phyloP scores from a whole-genome alignment of 2,797 vertebrate genomes.

The Enteromius viviparus region DNA sequence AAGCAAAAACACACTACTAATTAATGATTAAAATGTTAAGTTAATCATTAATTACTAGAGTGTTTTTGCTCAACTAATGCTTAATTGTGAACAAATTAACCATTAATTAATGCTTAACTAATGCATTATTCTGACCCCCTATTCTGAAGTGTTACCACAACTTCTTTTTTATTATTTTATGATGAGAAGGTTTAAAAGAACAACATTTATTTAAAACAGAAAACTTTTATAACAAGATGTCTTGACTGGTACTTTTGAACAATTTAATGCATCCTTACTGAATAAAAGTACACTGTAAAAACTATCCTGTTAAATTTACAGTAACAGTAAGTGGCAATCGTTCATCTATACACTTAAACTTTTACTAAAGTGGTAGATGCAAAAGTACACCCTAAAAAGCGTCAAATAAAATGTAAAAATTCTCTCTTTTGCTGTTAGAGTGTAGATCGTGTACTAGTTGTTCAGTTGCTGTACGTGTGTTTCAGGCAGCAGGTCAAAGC shows the following conservation, averaged over 20 bases:
- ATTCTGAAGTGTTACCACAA: too few relatives aligned
- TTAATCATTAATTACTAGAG: too few relatives aligned
- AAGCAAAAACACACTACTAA: too few relatives aligned
- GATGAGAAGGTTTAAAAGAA: background rate
- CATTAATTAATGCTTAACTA: too few relatives aligned
- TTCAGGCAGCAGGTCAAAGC: slow-evolving; percentile 78
- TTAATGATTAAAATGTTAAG: too few relatives aligned
- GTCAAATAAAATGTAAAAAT: background rate
- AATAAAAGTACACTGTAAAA: background rate
- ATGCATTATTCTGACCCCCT: too few relatives aligned
- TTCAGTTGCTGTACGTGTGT: slow-evolving; percentile 63
- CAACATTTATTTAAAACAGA: background rate
- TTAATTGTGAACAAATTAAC: too few relatives aligned
- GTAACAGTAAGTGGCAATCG: background rate
- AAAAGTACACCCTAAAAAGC: background rate
- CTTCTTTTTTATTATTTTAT: background rate
- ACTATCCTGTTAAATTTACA: background rate
- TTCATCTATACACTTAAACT: background rate
- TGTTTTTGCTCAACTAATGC: too few relatives aligned
- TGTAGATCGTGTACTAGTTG: slow-evolving; percentile 56
- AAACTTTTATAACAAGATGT: background rate
- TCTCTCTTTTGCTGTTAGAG: background rate
- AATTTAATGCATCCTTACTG: background rate
- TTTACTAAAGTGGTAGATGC: background rate
- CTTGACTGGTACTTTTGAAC: background rate